Conservation (phyloP, 2,888 invertebrate genomes). For the Aphodius granarius region DNA sequence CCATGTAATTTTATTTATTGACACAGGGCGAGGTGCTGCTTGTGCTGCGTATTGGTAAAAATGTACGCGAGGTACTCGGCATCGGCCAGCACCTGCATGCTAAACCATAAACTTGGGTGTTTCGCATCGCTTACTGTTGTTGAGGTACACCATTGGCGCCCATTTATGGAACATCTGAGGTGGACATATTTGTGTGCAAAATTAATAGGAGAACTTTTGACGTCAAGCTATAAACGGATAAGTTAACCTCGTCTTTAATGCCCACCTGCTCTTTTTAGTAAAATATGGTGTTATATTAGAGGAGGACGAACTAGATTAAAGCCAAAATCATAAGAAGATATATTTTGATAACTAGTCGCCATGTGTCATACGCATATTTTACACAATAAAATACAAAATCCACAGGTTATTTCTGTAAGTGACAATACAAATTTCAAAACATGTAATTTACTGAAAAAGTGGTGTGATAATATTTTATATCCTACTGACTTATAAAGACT, state of each 20-base stretch:
- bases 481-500: too few relatives aligned
- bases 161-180: background rate
- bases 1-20: conserved; percentile 36
- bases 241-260: background rate
- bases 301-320: too few relatives aligned
- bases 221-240: background rate
- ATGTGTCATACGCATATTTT: too few relatives aligned
- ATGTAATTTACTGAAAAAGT: too few relatives aligned
- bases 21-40: conserved; percentile 25
- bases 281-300: too few relatives aligned
- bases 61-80: conserved; percentile 2
- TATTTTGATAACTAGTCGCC: too few relatives aligned
- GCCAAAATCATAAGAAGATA: too few relatives aligned
- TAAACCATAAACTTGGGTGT: background rate
- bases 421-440: too few relatives aligned
- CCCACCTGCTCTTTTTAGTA: too few relatives aligned
- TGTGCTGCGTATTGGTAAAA: conserved; percentile 33
- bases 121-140: background rate
- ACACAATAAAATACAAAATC: too few relatives aligned
- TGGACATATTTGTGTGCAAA: background rate
- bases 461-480: too few relatives aligned
- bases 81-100: conserved; percentile 19
- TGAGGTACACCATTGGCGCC: background rate
- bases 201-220: background rate
- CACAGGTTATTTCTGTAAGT: too few relatives aligned